phyloP scores from a whole-genome alignment of 2,888 invertebrate genomes.

The Eurytoma californica region DNA sequence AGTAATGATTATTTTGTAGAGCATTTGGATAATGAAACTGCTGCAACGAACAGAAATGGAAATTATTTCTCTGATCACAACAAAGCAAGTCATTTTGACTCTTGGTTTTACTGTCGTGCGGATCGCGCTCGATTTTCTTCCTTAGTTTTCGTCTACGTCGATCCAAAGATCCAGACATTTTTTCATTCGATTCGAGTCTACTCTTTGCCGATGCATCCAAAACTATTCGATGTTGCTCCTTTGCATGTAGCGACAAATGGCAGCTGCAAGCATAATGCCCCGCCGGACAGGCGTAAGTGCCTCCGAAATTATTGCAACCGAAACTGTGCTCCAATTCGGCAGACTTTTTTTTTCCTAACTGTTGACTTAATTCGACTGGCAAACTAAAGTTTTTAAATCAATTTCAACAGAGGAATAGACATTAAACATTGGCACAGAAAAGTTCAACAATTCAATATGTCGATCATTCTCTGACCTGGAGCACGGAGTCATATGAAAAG shows the following conservation, averaged over 20 bases:
- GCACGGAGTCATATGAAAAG: constrained; percentile 57
- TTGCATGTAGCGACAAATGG: background rate
- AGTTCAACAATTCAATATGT: background rate
- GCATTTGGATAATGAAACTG: constrained; percentile 67
- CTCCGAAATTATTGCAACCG: too few species aligned
- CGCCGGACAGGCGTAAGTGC: too few species aligned
- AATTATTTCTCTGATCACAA: constrained; percentile 60
- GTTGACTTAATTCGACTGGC: too few species aligned
- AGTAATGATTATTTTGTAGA: constrained; percentile 64
- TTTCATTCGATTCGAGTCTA: background rate
- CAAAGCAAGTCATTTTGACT: constrained; percentile 69
- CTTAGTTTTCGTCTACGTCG: constrained; percentile 65
- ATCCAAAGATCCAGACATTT: constrained; percentile 63
- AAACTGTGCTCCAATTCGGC: too few species aligned
- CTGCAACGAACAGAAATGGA: constrained; percentile 66
- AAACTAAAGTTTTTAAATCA: too few species aligned
- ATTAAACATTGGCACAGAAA: too few species aligned
- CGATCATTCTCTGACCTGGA: constrained; percentile 55
- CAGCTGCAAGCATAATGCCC: constrained; percentile 32
- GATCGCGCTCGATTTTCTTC: constrained; percentile 67
- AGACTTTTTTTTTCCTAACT: too few species aligned
- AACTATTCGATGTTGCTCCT: constrained; percentile 1
- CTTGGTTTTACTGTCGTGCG: constrained; percentile 61
- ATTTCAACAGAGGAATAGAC: too few species aligned
- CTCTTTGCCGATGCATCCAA: background rate